Conservation (phyloP, 2,113 vertebrate genomes). For the Nesospiza acunhae region DNA sequence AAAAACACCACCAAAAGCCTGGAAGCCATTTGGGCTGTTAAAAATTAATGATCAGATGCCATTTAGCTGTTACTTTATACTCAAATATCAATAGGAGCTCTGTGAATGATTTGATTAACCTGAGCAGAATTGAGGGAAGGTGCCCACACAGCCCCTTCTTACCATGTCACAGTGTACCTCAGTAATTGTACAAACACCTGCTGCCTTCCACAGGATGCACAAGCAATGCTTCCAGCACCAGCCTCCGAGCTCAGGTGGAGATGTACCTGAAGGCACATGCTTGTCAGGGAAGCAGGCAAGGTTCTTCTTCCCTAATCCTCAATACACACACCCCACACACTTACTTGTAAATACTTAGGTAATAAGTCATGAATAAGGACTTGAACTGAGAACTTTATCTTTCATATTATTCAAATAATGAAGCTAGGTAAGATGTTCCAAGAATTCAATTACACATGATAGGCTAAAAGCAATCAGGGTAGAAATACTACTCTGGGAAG, state of each 20-base stretch:
- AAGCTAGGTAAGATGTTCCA: background rate
- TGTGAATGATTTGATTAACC: background rate
- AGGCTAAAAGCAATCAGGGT: background rate
- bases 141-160: background rate
- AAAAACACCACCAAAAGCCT: background rate
- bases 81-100: background rate
- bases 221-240: background rate
- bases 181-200: accelerated
- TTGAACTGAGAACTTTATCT: background rate
- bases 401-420: background rate
- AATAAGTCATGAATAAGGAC: background rate
- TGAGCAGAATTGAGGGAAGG: background rate
- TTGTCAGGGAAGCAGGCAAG: background rate
- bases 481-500: background rate
- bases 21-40: background rate
- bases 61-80: background rate
- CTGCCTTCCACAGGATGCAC: background rate
- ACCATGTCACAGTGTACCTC: background rate
- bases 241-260: background rate
- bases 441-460: background rate
- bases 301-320: background rate
- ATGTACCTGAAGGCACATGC: background rate
- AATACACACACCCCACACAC: background rate
- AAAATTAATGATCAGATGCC: background rate
- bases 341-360: background rate